Base-by-base conservation (phyloP, 2,797 vertebrate species). In the Xiphorhynchus erythropygius region DNA sequence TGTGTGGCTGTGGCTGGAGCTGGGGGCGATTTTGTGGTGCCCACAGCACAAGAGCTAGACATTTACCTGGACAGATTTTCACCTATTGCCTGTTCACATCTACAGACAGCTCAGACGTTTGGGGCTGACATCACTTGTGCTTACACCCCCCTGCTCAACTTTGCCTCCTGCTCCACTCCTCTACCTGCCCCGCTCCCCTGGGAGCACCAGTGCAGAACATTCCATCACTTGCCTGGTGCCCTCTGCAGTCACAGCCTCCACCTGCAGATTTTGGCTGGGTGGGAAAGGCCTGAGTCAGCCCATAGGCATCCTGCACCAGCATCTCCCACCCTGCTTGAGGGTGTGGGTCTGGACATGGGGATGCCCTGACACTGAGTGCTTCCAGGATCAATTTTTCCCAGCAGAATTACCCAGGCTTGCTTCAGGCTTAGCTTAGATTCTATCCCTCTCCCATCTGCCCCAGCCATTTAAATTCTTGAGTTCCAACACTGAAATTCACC, bases 351-450 rank as follows among this genome's bases (percentile, higher is more conserved):
- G 0, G 44, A n/a, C 7, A 32, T 32, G 8, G 42, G 0, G 0
- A 39, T 16, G n/a, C 49, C 60, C 39, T 2, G 2, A 18, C 1
- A 2, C 33, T 5, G 6, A 0, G 0, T 4, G 39, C 57, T 91
- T 71, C 30, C 46, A 41, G 35, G 49, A 59, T 21, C 8, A 62
- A 6, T 41, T 50, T 74, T 85, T 60, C 50, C 55, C 73, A 23
- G 10, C 18, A 73, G 64, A 71, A 30, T 57, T 35, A 42, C 1
- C 3, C 28, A 23, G 32, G 19, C 27, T 89, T 3, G 0, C 19
- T 60, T 56, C 1, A 0, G n/a, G 39, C 35, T 91, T 50, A 4
- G 15, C 55, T 44, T 30, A 65, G 2, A 13, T 41, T n/a, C 49
- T 33, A 1, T 62, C 76, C 47, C 44, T 76, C 50, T 60, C 39